Evolutionary conservation across 2,888 invertebrate genomes (phyloP), one percentile per base, ranked within the genome.

Genomic region (Drosophila seclusa): DNA sequence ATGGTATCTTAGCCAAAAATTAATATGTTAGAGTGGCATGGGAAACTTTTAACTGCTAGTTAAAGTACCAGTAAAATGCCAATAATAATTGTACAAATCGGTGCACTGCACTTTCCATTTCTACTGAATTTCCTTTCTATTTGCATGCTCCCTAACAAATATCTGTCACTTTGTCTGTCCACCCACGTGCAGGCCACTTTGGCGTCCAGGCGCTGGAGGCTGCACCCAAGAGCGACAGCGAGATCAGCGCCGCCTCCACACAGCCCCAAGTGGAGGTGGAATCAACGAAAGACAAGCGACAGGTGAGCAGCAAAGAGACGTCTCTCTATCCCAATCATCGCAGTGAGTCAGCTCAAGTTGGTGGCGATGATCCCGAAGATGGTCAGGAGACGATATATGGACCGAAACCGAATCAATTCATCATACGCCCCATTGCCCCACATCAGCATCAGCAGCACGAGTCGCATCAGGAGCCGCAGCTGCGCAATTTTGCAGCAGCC

Each of bases 381-480:
- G 92, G 91, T 11, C 91, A 92, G 77, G 93, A 92, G 78, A 92
- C 92, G 0, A 91, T 92, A 61, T 93, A 92, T 64, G 91, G 92
- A 2, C 68, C 91, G 16, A 92, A 92, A 68, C 92, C 91, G 21
- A 91, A 91, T 71, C 92, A 92, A 77, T 92, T 92, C 76, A 87
- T 92, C 72, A 92, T 92, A 82, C 92, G 92, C 60, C 92, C 92
- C 63, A 83, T 92, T 64, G 88, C 91, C 21, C 90, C 92, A 50
- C 92, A 91, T 62, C 92, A 91, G 63, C 92, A 91, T 58, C 91
- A 90, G 49, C 90, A 89, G 50, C 87, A 89, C 48, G 90, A 91
- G 50, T 86, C 89, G 45, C 90, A 92, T 58, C 91, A 91, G 73
- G 91, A 88, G 78, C 89, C 90, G 57, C 91, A 92, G 71, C 87